A percentile compares a stretch with the other conserved stretches of the same genome.
Conservation (phyloP, 2,888 invertebrate species). For the Loripinus fragilis region DNA sequence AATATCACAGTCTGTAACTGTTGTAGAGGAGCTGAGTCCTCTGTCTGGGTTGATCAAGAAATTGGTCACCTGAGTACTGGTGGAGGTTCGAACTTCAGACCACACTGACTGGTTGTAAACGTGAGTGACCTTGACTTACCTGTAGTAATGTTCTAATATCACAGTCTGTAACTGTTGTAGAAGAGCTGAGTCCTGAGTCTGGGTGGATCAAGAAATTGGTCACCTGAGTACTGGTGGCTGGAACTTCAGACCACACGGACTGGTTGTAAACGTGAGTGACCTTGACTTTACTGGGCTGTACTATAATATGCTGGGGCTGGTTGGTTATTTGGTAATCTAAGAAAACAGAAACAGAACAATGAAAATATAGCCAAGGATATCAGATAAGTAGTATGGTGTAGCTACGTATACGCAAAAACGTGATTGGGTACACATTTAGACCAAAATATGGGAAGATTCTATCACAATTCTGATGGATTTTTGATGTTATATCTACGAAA, state of each 20-base stretch:
- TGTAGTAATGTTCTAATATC: constrained; percentile 63
- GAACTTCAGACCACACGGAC: constrained; percentile 60
- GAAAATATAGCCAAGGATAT: too few relatives aligned
- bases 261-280: constrained; percentile 66
- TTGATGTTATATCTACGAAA: too few relatives aligned
- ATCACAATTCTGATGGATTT: too few relatives aligned
- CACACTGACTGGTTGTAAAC: constrained; percentile 64
- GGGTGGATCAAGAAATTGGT: constrained; percentile 55
- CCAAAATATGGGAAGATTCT: too few relatives aligned
- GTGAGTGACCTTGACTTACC: constrained; percentile 68
- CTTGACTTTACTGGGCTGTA: constrained; percentile 67
- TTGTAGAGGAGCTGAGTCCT: constrained; percentile 21
- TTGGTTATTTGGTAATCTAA: constrained; percentile 32
- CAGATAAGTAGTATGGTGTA: too few relatives aligned
- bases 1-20: constrained; percentile 57
- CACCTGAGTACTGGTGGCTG: constrained; percentile 44
- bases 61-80: constrained; percentile 49
- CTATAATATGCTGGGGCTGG: constrained; percentile 35
- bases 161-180: constrained; percentile 40
- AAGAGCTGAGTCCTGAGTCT: constrained; percentile 27
- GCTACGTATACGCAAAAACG: too few relatives aligned
- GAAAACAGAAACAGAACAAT: neutral
- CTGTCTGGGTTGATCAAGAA: constrained; percentile 51
- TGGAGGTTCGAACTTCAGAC: constrained; percentile 56
- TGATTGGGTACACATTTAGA: too few relatives aligned